Percentiles rank a stretch among this genome's conserved stretches.
These are phyloP conservation scores for Mallotus villosus DNA, from an alignment of 2,797 vertebrate species.

Conservation along the genomic window DNA sequence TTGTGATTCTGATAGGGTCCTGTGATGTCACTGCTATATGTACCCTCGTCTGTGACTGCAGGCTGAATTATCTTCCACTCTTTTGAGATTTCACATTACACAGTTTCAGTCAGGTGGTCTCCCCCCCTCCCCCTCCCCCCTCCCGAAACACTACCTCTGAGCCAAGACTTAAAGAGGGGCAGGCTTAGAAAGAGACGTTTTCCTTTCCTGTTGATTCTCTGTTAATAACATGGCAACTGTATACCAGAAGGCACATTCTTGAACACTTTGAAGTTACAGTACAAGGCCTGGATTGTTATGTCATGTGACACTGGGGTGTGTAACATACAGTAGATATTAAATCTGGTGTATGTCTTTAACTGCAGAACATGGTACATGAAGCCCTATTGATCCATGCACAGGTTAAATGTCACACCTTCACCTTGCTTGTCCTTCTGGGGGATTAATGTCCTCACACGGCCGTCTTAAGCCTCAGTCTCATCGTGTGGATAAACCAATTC, in stretches of 20 bases:
- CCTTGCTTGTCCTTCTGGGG: constrained; percentile 35
- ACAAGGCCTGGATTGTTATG: no score
- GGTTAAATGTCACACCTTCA: constrained; percentile 39
- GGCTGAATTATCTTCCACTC: constrained; percentile 17
- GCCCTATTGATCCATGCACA: constrained; percentile 18
- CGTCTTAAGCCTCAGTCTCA: constrained; percentile 7
- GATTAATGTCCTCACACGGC: constrained; percentile 36
- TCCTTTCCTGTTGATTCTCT: no score
- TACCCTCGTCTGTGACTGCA: constrained; percentile 16
- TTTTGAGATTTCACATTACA: not conserved
- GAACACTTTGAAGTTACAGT: no score
- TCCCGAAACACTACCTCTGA: not conserved
- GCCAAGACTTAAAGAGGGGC: no score
- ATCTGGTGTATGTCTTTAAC: no score
- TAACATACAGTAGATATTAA: no score
- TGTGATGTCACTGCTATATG: not conserved
- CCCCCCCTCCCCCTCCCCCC: not conserved
- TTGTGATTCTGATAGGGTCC: no score
- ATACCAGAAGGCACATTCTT: no score
- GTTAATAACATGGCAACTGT: no score
- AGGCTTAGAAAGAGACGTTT: no score
- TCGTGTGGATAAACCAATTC: not conserved
- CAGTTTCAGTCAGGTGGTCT: constrained; percentile 10
- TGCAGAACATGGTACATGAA: not conserved
- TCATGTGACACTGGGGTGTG: no score